Evolutionary conservation across 2,888 invertebrate species (phyloP).

Genomic region (Heliconius cydno): DNA sequence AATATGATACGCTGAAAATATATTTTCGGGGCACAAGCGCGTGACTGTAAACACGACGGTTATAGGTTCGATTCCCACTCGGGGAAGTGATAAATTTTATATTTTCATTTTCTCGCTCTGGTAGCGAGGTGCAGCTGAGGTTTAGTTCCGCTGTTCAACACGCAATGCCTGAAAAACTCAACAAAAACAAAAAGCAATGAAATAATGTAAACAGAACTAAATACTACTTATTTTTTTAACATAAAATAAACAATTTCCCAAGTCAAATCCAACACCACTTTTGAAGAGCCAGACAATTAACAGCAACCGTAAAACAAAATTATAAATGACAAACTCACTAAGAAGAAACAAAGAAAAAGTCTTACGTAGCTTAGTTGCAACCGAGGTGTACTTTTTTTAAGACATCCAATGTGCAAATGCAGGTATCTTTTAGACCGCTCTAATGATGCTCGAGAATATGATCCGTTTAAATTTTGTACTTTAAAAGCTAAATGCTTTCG

Average conservation of each 20-base stretch:
- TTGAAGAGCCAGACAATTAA: slow-evolving; percentile 17
- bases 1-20: no score
- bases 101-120: no score
- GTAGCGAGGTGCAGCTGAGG: no score
- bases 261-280: not conserved
- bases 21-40: no score
- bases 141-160: no score
- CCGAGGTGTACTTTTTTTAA: slow-evolving; percentile 23
- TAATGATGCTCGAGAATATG: slow-evolving; percentile 11
- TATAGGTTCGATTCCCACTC: no score
- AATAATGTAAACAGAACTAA: not conserved
- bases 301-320: slow-evolving; percentile 28
- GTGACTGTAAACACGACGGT: no score
- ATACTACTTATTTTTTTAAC: not conserved
- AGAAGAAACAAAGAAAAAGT: not conserved
- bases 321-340: slow-evolving; percentile 22
- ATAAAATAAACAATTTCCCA: not conserved
- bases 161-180: no score
- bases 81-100: no score
- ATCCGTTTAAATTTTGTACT: slow-evolving; percentile 5
- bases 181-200: no score
- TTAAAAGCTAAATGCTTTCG: slow-evolving; percentile 16
- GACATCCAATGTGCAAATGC: slow-evolving; percentile 20
- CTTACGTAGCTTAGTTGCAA: slow-evolving; percentile 15
- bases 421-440: slow-evolving; percentile 21